Evolutionary conservation across 2,888 invertebrate species (phyloP).

Genomic region (Nephrotoma guestfalica): DNA sequence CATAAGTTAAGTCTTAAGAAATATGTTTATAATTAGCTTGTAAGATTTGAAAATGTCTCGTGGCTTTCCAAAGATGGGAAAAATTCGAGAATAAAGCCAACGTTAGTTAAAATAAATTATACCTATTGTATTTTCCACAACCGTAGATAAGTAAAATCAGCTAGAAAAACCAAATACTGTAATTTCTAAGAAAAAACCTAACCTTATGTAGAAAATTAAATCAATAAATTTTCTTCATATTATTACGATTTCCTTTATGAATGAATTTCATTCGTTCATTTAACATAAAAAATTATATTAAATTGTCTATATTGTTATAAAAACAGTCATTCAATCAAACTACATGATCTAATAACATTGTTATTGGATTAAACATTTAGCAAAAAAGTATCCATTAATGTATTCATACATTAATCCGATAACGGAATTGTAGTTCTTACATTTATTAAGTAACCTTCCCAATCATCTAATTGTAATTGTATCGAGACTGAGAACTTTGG

Average conservation of each 20-base stretch:
- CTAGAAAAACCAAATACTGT: neutral
- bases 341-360: neutral
- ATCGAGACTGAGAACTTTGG: neutral
- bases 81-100: too few relatives aligned
- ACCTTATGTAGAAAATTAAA: neutral
- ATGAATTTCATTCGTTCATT: neutral
- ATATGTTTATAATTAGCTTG: too few relatives aligned
- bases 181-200: neutral
- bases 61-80: too few relatives aligned
- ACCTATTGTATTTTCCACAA: neutral
- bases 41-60: too few relatives aligned
- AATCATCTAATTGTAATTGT: neutral
- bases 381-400: neutral
- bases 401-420: neutral
- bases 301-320: neutral
- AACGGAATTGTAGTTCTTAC: too few relatives aligned
- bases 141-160: neutral
- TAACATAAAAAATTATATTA: neutral
- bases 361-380: neutral
- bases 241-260: neutral
- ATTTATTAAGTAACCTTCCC: neutral
- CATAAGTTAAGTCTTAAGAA: too few relatives aligned
- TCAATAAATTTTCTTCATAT: neutral
- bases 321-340: neutral
- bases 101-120: too few relatives aligned